A percentile compares a stretch with the other conserved stretches of the same genome.
These are phyloP conservation scores for Eretmocerus hayati DNA, from an alignment of 2,888 invertebrate species.

Conservation along the genomic window DNA sequence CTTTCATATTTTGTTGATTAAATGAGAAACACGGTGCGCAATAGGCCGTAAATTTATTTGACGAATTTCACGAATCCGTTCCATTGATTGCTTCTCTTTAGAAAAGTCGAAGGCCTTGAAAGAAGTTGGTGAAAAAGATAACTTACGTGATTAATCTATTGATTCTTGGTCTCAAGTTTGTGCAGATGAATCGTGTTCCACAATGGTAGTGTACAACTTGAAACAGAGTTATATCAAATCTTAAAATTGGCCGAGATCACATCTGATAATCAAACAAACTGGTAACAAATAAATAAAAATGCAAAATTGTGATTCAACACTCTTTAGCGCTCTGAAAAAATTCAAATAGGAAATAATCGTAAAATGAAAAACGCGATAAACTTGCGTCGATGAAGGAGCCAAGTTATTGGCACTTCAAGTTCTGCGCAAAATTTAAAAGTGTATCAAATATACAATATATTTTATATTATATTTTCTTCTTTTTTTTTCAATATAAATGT, in stretches of 20 bases:
- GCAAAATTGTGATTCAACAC: slow-evolving; percentile 17
- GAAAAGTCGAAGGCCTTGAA: no score
- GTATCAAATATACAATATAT: slow-evolving; percentile 37
- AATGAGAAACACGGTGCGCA: slow-evolving; percentile 14
- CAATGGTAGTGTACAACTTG: no score
- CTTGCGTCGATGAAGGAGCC: slow-evolving; percentile 7
- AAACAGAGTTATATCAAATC: no score
- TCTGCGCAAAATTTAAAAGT: slow-evolving; percentile 36
- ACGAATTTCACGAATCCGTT: no score
- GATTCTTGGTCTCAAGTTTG: slow-evolving; percentile 1
- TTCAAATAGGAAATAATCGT: slow-evolving; percentile 9
- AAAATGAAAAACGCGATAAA: slow-evolving; percentile 18
- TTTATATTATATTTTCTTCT: no score
- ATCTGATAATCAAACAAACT: no score
- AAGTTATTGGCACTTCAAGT: slow-evolving; percentile 8
- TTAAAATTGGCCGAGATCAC: no score
- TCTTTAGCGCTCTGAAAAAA: slow-evolving; percentile 16
- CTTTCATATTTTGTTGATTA: slow-evolving; percentile 12
- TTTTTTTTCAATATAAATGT: slow-evolving; percentile 21
- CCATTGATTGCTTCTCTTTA: background rate
- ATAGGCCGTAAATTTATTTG: background rate
- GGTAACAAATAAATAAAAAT: slow-evolving; percentile 18
- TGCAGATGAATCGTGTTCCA: slow-evolving; percentile 9
- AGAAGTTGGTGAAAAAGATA: slow-evolving; percentile 1
- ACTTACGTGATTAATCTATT: background rate